Base-by-base conservation (phyloP, 2,888 invertebrate species). In the Cosmopolites sordidus region DNA sequence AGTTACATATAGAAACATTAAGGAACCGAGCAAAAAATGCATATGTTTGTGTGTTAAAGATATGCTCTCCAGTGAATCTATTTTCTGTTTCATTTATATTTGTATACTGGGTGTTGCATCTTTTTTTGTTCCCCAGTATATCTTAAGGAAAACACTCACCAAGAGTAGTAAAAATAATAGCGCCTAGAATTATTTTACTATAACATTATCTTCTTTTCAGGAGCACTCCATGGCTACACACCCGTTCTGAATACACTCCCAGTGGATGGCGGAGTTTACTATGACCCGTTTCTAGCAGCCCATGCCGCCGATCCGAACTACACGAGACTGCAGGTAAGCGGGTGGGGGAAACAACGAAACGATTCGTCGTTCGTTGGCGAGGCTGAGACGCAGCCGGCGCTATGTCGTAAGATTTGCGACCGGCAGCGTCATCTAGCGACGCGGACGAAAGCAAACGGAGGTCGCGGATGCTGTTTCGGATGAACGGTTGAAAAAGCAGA, bases 251-350 rank as follows among this genome's bases (percentile, higher is more conserved):
- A 73, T 58, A 72, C 73, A 33, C 62, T 73, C 51, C 73, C 72
- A 37, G 73, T 73, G 18, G 73, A 73, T 79, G 83, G 77, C 78
- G 90, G 93, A 78, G 87, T 94, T 65, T 95, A 94, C 82, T 95
- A 94, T 81, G 94, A 95, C 82, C 94, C 92, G 69, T 92, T 93
- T 83, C 79, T 95, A 80, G 92, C 92, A 64, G 90, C 91, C 61
- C 84, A 85, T 66, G 88, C 89, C 62, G 87, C 89, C 69, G 92
- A 92, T 79, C 87, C 89, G 63, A 89, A 87, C 79, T 90, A 91
- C 79, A 48, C 48, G 16, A 87, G 92, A 79, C 81, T 92, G 69
- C 92, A 92, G 88, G 92, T 92, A 81, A 83, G 80, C 37, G 15
- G 30, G 17, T 1, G 17, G n/a, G 33, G 39, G 37, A 16, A 27